phyloP scores from a whole-genome alignment of 2,888 invertebrate genomes.

The Diarsia brunnea region DNA sequence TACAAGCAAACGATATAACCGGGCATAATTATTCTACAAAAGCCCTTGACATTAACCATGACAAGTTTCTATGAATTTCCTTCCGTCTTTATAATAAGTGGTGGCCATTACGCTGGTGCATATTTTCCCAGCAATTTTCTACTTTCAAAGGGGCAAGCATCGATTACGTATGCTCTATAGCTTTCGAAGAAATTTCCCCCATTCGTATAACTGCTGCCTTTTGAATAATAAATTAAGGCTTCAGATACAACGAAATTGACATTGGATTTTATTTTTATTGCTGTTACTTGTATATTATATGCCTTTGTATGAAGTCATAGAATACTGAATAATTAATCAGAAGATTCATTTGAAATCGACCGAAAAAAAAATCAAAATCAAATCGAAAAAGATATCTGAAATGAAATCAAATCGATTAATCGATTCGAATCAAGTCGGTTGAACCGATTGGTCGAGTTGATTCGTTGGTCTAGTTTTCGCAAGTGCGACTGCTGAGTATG shows the following conservation, averaged over 20 bases:
- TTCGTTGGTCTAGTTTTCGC: too few species aligned
- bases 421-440: too few species aligned
- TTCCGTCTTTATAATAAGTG: slow-evolving; percentile 1
- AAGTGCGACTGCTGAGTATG: too few species aligned
- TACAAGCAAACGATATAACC: too few species aligned
- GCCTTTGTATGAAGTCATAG: not conserved
- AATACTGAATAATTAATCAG: slow-evolving; percentile 13
- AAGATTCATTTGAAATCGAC: not conserved
- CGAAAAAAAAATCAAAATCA: too few species aligned
- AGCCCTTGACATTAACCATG: not conserved
- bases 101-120: not conserved
- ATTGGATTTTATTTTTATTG: too few species aligned
- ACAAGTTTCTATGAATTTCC: not conserved
- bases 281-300: not conserved
- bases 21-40: not conserved
- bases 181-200: slow-evolving; percentile 10
- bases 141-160: not conserved
- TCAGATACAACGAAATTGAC: not conserved
- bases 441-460: too few species aligned
- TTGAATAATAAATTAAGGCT: slow-evolving; percentile 21
- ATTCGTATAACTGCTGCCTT: not conserved
- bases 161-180: not conserved
- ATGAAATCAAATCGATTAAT: too few species aligned
- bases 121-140: slow-evolving; percentile 20
- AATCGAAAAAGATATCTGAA: too few species aligned